Evolutionary conservation across 2,888 invertebrate genomes (phyloP), one percentile per base, ranked within the genome.

Genomic region (Morpho helenor): DNA sequence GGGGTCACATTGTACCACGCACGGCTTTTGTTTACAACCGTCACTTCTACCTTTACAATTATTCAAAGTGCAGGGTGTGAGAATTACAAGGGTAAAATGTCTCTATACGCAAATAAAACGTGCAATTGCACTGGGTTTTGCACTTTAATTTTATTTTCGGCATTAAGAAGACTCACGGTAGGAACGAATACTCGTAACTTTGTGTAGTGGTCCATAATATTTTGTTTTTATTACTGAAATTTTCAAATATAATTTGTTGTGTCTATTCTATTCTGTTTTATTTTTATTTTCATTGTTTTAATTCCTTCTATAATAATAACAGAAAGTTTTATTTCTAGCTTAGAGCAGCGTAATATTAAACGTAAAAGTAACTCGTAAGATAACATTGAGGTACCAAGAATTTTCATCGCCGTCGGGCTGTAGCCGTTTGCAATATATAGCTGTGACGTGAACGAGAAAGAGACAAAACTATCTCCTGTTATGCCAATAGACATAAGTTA

Each of bases 331-430:
- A 74, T 77, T 76, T 73, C 76, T 74, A 75, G 74, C 77, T 76
- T 79, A 69, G 67, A 79, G 80, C 80, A 80, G 83, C 82, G 83
- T 78, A 77, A 82, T 84, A 86, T 85, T 80, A 82, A 80, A 87
- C 79, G 81, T 83, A 82, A 83, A 83, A 82, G 80, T 76, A 79
- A 78, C 80, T 83, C 82, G 79, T 84, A 80, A 85, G 84, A 88
- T 84, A 87, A 87, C 87, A 86, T 78, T 82, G 80, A 84, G 84
- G 82, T 82, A 86, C 82, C 77, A 83, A 87, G 88, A 87, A 89
- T 88, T 85, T 86, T 87, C 87, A 86, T 85, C 79, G 85, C 75
- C 76, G 77, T 81, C 84, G 81, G 77, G 80, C 81, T 82, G 84
- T 82, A 81, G 70, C 80, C 76, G 76, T 43, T 76, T 77, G 87